Base-by-base conservation (phyloP, 2,113 vertebrate species). In the Taurulus bubalis region DNA sequence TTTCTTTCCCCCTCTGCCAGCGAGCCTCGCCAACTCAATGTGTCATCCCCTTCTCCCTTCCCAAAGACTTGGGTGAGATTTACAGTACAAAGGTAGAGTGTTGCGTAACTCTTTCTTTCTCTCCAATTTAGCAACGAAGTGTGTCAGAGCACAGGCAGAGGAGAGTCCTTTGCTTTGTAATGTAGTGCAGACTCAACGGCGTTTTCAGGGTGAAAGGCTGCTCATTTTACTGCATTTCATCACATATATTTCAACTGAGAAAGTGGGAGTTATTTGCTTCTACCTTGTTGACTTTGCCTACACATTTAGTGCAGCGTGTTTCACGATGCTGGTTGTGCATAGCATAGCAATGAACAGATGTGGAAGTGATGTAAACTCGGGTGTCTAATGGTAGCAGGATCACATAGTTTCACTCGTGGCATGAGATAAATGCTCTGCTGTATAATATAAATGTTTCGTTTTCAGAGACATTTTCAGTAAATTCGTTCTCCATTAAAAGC, bases 51-150 rank as follows among this genome's bases (percentile, higher is more conserved):
- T 47, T 40, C 62, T 62, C 79, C 20, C 69, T 69, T 75, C 32
- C 67, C 51, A 80, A 79, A 85, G 68, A 81, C 55, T 79, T 86
- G 83, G 78, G 83, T 79, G 81, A 91, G 88, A 92, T 92, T 92
- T 94, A 90, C 85, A 77, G 82, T 71, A 80, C 75, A 76, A 89
- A 84, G 68, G 90, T 77, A 71, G 80, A 75, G 56, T 63, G 71
- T 94, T 93, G 89, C 88, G 56, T 90, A 93, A 93, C 67, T 26
- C 68, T 30, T 65, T 4, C 73, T 38, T 75, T 77, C 75, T 34
- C 63, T 83, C 42, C 70, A 73, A 3, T 73, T 73, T 63, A 32
- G 79, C 82, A 64, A n/a, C 72, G 74, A 65, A 85, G 83, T 77
- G 77, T 76, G 79, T 86, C 75, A 79, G 70, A 51, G 76, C 69